A percentile compares a stretch with the other conserved stretches of the same genome.
phyloP scores from a whole-genome alignment of 2,113 vertebrate species.

The Psittacula cyanocephala region DNA sequence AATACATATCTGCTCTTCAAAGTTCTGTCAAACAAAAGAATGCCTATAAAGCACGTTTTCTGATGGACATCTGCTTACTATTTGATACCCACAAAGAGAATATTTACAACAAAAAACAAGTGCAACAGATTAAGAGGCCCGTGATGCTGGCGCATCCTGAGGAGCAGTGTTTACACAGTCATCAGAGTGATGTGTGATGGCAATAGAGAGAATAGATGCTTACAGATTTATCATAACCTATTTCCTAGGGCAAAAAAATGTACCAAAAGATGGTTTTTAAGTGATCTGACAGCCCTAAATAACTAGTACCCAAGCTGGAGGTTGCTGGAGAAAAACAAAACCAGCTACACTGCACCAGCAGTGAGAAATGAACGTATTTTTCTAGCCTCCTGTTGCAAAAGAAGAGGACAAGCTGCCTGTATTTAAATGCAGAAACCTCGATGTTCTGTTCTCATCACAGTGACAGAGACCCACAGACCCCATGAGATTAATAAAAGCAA shows the following conservation, averaged over 20 bases:
- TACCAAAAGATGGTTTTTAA: background rate
- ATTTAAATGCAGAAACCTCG: background rate
- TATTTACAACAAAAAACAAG: constrained; percentile 29
- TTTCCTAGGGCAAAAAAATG: background rate
- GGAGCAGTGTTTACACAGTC: background rate
- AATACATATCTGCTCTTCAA: background rate
- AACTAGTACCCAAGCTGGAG: background rate
- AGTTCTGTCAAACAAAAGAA: constrained; percentile 28
- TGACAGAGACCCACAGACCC: background rate
- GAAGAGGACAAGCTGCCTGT: rapidly evolving
- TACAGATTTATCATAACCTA: background rate
- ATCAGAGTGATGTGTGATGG: background rate
- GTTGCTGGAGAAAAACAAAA: background rate
- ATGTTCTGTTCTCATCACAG: background rate
- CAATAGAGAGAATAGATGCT: background rate
- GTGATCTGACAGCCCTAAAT: background rate
- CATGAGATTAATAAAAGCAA: background rate
- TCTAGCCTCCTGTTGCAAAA: background rate
- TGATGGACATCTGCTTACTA: constrained; percentile 61
- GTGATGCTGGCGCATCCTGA: background rate
- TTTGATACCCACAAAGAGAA: constrained; percentile 28
- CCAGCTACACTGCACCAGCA: background rate
- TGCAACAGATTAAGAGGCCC: constrained; percentile 32
- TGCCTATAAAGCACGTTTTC: background rate
- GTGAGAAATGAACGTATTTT: background rate